phyloP scores from a whole-genome alignment of 2,888 invertebrate species.

The Dryobota labecula region DNA sequence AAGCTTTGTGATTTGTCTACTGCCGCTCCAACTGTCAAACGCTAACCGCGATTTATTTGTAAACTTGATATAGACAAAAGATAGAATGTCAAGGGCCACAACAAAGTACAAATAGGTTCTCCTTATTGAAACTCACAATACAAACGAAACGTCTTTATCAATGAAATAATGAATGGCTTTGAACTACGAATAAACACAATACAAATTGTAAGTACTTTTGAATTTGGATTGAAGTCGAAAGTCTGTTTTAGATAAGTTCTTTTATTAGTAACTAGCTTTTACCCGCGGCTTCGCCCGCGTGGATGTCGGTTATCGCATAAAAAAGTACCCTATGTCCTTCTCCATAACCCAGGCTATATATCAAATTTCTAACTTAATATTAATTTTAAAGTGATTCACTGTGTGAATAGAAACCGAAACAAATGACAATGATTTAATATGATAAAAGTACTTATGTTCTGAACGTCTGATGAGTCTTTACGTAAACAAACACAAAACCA shows the following conservation, averaged over 20 bases:
- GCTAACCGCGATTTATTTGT: slow-evolving; percentile 52
- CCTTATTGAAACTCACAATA: slow-evolving; percentile 41
- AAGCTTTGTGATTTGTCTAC: slow-evolving; percentile 29
- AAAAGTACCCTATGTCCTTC: no score
- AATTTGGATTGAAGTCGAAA: slow-evolving; percentile 25
- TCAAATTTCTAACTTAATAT: no score
- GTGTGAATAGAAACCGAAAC: no score
- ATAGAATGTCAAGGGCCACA: slow-evolving; percentile 50
- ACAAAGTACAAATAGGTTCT: slow-evolving; percentile 45
- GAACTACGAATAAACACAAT: slow-evolving; percentile 22
- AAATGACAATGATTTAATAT: no score
- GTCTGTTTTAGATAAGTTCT: slow-evolving; percentile 20
- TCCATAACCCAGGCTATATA: no score
- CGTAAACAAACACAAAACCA: no score
- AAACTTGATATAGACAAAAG: slow-evolving; percentile 61
- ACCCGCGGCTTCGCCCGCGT: no score
- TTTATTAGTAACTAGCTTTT: slow-evolving; percentile 4
- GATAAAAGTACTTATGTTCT: no score
- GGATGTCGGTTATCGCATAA: no score
- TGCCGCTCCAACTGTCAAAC: slow-evolving; percentile 40
- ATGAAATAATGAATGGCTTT: slow-evolving; percentile 42
- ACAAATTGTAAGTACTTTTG: slow-evolving; percentile 20
- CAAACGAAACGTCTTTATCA: slow-evolving; percentile 41
- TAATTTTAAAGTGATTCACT: no score
- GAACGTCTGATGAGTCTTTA: no score